Conservation (phyloP, 2,113 vertebrate genomes). For the Opisthocomus hoazin region DNA sequence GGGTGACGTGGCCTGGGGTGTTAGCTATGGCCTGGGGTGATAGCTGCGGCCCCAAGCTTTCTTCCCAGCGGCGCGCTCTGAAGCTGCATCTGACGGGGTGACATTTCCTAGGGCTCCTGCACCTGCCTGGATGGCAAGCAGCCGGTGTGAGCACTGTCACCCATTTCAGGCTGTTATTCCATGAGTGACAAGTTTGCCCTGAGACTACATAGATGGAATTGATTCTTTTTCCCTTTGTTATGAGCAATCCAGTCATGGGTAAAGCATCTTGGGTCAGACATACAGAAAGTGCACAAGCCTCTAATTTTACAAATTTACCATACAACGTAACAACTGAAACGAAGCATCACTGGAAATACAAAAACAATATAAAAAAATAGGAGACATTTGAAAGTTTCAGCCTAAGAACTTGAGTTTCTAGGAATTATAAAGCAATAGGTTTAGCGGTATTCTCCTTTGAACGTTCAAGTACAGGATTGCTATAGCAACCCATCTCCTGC, state of each 20-base stretch:
- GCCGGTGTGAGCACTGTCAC: slow-evolving; percentile 61
- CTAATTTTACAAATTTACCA: background rate
- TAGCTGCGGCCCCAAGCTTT: slow-evolving; percentile 54
- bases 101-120: slow-evolving; percentile 72
- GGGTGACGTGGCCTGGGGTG: slow-evolving; percentile 68
- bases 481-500: slow-evolving; percentile 9
- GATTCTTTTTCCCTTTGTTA: slow-evolving; percentile 46
- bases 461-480: slow-evolving; percentile 1
- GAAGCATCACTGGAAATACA: background rate
- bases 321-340: background rate
- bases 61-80: slow-evolving; percentile 50
- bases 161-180: slow-evolving; percentile 41
- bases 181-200: slow-evolving; percentile 47
- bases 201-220: slow-evolving; percentile 39
- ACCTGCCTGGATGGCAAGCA: slow-evolving; percentile 69
- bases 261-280: background rate
- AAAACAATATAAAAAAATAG: background rate
- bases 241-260: background rate
- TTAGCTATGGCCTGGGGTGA: slow-evolving; percentile 62
- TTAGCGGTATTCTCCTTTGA: background rate
- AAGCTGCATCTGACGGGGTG: slow-evolving; percentile 61
- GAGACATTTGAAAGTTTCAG: background rate
- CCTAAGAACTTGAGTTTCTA: background rate
- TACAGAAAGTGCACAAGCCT: background rate
- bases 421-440: background rate